Evolutionary conservation across 2,888 invertebrate species (phyloP), one percentile per base, ranked within the genome.

Genomic region (Eupelmus urozonus): DNA sequence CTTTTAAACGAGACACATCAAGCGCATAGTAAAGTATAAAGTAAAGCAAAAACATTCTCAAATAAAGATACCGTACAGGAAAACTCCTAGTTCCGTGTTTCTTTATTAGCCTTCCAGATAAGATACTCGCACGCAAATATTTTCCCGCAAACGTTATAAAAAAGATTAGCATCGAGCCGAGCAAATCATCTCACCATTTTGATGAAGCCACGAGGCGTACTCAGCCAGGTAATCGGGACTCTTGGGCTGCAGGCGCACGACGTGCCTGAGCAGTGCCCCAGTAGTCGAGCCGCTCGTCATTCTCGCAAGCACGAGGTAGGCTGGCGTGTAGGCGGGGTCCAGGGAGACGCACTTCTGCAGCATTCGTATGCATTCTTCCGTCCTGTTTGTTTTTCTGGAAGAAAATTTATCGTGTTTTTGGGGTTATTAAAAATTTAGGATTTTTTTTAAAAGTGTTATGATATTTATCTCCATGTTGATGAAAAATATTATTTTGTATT

Each of bases 221-320:
- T 94, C 92, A 55, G 94, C 91, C 45, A 93, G 92, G 84, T 94
- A 93, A 84, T 94, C 94, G 84, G 94, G 93, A 86, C 94, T 94
- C 69, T 88, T 90, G 0, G 94, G 93, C 83, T 95, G 94, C 69
- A 95, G 88, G 45, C 92, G 91, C n/a, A 94, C 91, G 25, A 94
- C 92, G 86, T 92, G 92, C 81, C 92, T 91, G 65, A 95, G 88
- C 18, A 94, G 90, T 60, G 90, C 88, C 13, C 92, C 92, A 63
- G 93, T 92, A 60, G 92, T 91, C 1, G 90, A 88, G 66, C 93
- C 93, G 23, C 91, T 92, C 18, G 91, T 90, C 67, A 95, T 87
- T 78, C 93, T 91, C 2, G 94, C 92, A 76, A 95, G 90, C 82
- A 94, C 94, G 80, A 94, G 86, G 87, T 94, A 93, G 0, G 95